Evolutionary conservation across 2,888 invertebrate species (phyloP).

Genomic region (Noctua janthina): DNA sequence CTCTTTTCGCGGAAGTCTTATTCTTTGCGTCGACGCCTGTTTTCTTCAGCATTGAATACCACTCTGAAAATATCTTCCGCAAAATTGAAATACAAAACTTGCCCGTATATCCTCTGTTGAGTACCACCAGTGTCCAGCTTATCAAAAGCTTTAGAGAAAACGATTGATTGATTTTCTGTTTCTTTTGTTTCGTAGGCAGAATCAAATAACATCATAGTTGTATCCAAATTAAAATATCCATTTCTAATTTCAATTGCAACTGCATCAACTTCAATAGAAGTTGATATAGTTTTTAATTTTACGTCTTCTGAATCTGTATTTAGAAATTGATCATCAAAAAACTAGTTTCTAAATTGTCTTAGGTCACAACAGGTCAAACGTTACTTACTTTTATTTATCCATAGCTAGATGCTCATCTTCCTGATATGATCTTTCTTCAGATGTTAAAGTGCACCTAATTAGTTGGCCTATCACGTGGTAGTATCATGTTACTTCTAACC

Average conservation of each 20-base stretch:
- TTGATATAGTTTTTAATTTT: background rate
- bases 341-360: slow-evolving; percentile 23
- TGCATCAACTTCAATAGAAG: too few species aligned
- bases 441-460: slow-evolving; percentile 59
- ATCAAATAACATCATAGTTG: background rate
- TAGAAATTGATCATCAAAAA: background rate
- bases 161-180: background rate
- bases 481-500: slow-evolving; percentile 36
- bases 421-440: slow-evolving; percentile 43
- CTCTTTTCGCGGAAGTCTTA: slow-evolving; percentile 27
- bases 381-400: slow-evolving; percentile 40
- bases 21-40: slow-evolving; percentile 5
- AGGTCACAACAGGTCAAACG: slow-evolving; percentile 35
- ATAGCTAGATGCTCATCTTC: slow-evolving; percentile 27
- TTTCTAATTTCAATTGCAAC: background rate
- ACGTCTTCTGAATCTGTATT: background rate
- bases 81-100: background rate
- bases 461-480: slow-evolving; percentile 59
- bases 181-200: background rate
- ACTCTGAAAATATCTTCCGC: background rate
- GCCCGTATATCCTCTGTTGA: background rate
- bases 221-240: background rate
- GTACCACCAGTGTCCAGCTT: background rate
- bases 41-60: slow-evolving; percentile 10
- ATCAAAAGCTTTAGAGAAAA: slow-evolving; percentile 23